Conservation (phyloP, 2,888 invertebrate genomes). For the Parelbella ahira region DNA sequence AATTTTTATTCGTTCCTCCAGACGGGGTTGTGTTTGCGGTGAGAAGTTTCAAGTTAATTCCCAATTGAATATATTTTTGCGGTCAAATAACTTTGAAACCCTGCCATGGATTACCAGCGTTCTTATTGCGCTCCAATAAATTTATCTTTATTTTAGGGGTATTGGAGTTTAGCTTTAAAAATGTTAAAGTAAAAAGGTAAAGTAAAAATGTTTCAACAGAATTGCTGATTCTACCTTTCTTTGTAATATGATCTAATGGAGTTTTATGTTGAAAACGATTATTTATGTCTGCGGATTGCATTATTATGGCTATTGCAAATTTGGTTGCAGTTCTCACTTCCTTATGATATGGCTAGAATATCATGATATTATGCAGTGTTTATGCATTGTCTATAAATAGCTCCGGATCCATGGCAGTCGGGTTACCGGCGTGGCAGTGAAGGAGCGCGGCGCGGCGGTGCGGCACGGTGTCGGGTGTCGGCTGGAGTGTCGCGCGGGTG, state of each 20-base stretch:
- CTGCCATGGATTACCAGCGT: background rate
- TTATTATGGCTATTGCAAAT: too few species aligned
- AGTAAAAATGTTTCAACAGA: too few species aligned
- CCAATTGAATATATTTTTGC: background rate
- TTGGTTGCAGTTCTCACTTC: too few species aligned
- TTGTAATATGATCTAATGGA: too few species aligned
- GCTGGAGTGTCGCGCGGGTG: conserved; percentile 29
- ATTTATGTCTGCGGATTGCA: too few species aligned
- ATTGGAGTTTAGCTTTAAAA: too few species aligned
- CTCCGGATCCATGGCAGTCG: conserved; percentile 19
- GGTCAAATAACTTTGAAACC: conserved; percentile 21
- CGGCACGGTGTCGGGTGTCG: conserved; percentile 42
- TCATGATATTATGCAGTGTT: background rate
- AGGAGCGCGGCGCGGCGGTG: conserved; percentile 35
- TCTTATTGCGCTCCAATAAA: conserved; percentile 1
- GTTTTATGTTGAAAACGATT: too few species aligned
- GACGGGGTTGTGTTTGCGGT: background rate
- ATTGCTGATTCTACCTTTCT: too few species aligned
- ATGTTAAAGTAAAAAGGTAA: too few species aligned
- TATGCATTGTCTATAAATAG: conserved; percentile 12
- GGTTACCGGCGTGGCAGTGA: conserved; percentile 25
- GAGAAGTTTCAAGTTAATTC: conserved; percentile 9
- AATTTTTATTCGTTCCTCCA: too few species aligned
- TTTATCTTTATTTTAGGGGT: background rate
- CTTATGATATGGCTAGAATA: too few species aligned